A percentile compares a stretch with the other conserved stretches of the same genome.
Evolutionary conservation across 2,113 vertebrate species (phyloP).

Genomic region (Elgaria multicarinata): DNA sequence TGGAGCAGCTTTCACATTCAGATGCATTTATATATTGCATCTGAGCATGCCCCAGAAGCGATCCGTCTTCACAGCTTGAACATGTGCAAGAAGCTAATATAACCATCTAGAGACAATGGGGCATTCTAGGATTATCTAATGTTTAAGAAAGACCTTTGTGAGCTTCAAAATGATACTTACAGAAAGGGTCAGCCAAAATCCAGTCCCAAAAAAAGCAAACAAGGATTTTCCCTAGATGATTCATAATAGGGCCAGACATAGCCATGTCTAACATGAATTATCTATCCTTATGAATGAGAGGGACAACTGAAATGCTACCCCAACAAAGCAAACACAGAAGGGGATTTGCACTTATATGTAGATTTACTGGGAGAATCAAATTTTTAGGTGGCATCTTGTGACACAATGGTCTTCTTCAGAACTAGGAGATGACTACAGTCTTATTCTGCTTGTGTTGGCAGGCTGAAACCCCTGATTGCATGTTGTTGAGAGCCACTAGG

Average conservation of each 20-base stretch:
- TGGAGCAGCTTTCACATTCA: background rate
- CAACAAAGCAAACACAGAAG: background rate
- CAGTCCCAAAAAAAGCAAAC: background rate
- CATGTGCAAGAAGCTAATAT: background rate
- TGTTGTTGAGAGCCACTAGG: slow-evolving; percentile 7
- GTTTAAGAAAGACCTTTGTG: background rate
- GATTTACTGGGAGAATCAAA: slow-evolving; percentile 28
- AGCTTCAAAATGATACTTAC: background rate
- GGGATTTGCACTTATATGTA: background rate
- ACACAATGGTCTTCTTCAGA: slow-evolving; percentile 45
- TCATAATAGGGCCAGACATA: background rate
- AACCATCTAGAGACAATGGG: background rate
- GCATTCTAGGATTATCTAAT: background rate
- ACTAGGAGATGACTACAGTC: slow-evolving; percentile 22
- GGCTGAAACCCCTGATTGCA: slow-evolving; percentile 26
- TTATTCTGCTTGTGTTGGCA: slow-evolving; percentile 6
- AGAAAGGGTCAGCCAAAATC: background rate
- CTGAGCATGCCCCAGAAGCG: background rate
- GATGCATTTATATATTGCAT: background rate
- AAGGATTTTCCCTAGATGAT: background rate
- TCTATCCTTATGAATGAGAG: background rate
- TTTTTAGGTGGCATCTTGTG: background rate
- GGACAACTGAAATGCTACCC: rapidly evolving
- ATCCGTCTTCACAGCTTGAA: background rate
- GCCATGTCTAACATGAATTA: background rate